Percentiles rank a stretch among this genome's conserved stretches.
phyloP scores from a whole-genome alignment of 2,888 invertebrate species.

The Sycophila texana region DNA sequence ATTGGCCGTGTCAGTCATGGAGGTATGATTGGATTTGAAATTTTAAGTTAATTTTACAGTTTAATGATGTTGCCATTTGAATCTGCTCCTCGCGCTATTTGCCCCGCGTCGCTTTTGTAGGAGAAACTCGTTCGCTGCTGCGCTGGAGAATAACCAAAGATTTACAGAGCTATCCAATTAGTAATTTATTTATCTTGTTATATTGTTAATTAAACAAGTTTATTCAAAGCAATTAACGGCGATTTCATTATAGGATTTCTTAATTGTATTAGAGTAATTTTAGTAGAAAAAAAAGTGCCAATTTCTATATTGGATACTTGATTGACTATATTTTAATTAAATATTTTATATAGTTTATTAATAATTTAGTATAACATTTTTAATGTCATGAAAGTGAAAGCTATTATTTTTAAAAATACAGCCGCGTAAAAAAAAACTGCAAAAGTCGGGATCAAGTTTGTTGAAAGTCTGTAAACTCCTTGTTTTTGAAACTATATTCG shows the following conservation, averaged over 20 bases:
- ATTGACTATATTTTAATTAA: not conserved
- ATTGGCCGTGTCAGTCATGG: not conserved
- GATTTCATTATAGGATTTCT: too few species aligned
- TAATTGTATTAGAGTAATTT: too few species aligned
- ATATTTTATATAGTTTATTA: slow-evolving; percentile 6
- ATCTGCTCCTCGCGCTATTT: not conserved
- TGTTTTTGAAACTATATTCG: too few species aligned
- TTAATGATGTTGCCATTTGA: slow-evolving; percentile 20
- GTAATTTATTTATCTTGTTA: too few species aligned
- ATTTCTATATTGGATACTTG: too few species aligned
- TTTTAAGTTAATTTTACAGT: slow-evolving; percentile 35
- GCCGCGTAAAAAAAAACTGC: not conserved
- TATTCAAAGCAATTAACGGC: too few species aligned
- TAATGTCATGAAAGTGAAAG: too few species aligned
- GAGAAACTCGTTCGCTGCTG: not conserved
- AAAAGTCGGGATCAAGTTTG: too few species aligned
- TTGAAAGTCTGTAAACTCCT: too few species aligned
- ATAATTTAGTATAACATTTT: not conserved
- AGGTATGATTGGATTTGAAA: slow-evolving; percentile 27
- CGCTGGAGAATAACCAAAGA: slow-evolving; percentile 11
- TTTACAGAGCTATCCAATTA: not conserved
- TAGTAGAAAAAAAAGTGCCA: too few species aligned
- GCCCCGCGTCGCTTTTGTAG: not conserved
- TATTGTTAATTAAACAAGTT: too few species aligned
- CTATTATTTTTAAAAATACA: too few species aligned